Evolutionary conservation across 2,888 invertebrate species (phyloP).

Genomic region (Apotomis turbidana): DNA sequence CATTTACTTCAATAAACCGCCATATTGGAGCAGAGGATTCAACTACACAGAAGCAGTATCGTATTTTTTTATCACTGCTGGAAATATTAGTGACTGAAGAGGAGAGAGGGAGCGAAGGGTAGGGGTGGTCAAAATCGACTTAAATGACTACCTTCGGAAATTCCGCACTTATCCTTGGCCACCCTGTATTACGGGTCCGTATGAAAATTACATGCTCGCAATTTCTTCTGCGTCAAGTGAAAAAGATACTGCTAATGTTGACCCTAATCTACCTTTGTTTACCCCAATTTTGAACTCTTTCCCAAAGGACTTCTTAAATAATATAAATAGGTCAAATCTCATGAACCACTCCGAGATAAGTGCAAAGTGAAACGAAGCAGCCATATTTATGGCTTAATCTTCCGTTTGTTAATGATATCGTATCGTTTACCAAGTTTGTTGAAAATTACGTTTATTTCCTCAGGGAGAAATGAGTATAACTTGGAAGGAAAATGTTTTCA

Average conservation of each 20-base stretch:
- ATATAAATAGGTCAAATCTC: constrained; percentile 43
- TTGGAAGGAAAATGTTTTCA: constrained; percentile 29
- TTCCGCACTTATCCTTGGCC: too few relatives aligned
- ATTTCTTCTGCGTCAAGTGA: constrained; percentile 9
- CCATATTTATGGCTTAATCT: constrained; percentile 53
- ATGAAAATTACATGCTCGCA: background rate
- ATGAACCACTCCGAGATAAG: constrained; percentile 44
- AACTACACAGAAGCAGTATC: too few relatives aligned
- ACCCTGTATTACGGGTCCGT: too few relatives aligned
- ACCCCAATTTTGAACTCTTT: constrained; percentile 36
- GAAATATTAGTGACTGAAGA: too few relatives aligned
- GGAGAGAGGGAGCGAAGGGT: too few relatives aligned
- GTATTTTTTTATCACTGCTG: too few relatives aligned
- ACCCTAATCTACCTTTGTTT: constrained; percentile 27
- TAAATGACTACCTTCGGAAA: too few relatives aligned
- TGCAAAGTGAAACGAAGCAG: constrained; percentile 49
- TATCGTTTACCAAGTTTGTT: constrained; percentile 61
- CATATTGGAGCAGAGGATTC: too few relatives aligned
- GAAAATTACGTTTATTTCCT: constrained; percentile 57
- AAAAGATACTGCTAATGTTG: constrained; percentile 3
- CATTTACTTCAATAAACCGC: too few relatives aligned
- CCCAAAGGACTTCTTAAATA: constrained; percentile 40
- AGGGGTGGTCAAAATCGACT: too few relatives aligned
- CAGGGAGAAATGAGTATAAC: constrained; percentile 33
- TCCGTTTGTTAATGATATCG: constrained; percentile 59